Base-by-base conservation (phyloP, 92 coral and sea anemone species). In the Parazoanthus swiftii region DNA sequence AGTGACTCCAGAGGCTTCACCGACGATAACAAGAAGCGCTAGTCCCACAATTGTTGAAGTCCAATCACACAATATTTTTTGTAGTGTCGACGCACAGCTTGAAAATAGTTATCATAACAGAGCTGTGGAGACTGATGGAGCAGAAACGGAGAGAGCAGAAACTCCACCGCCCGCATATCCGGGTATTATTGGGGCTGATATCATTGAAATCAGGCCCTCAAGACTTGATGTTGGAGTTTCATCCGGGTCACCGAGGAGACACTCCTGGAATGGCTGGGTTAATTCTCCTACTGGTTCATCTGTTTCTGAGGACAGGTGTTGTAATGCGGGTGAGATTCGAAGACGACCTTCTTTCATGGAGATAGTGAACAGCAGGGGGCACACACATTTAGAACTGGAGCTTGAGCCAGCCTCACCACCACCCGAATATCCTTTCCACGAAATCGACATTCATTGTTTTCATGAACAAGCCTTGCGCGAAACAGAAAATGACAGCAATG, bases 111-210 rank as follows among this genome's bases (percentile, higher is more conserved):
- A 77, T 50, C 56, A 76, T 3, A 43, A 68, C 36, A 76, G 81
- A 46, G 87, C 8, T 25, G 44, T 76, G 39, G 70, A 85, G 6
- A 67, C 73, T 15, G 96, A 92, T 48, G 89, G 85, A 71, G 68
- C 9, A 8, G 70, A 85, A 5, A 67, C 73, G 16, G 96, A 90
- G 39, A 88, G 85, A 71, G 58, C 76, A 3, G 97, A 94, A 50
- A 86, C 89, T 26, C 93, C 93, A 14, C 95, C 95, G 0, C 97
- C 97, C 21, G 92, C 94, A 4, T 94, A 92, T 80, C 94, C 94
- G 15, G 96, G 94, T 33, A n/a, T 73, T 50, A 80, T 81, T 25
- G 80, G 84, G 8, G 77, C 66, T 63, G 89, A 81, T 8, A 58
- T 79, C n/a, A 50, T 38, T 50, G 67, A n/a, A 18, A 25, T 29